Evolutionary conservation across 2,888 invertebrate genomes (phyloP).

Genomic region (Xylota segnis): DNA sequence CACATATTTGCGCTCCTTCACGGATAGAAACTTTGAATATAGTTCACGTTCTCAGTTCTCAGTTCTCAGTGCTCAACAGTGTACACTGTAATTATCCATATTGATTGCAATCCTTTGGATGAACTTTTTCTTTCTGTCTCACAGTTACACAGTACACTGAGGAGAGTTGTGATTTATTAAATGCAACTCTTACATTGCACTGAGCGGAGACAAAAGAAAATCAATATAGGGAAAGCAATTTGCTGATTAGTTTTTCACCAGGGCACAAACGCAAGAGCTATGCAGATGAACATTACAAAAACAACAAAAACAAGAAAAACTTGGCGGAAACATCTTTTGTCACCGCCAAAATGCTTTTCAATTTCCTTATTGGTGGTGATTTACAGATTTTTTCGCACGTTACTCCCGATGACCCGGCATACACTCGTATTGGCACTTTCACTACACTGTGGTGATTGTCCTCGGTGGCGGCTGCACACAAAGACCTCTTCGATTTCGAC

Average conservation of each 20-base stretch:
- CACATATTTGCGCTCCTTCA: slow-evolving; percentile 2
- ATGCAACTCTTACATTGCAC: slow-evolving; percentile 10
- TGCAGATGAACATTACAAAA: too few relatives aligned
- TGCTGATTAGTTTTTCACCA: slow-evolving; percentile 42
- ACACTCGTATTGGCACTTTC: slow-evolving; percentile 23
- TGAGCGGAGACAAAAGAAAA: slow-evolving; percentile 22
- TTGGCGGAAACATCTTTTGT: slow-evolving; percentile 39
- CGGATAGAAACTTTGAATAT: slow-evolving; percentile 12
- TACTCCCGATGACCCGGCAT: not conserved
- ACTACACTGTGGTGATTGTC: slow-evolving; percentile 23
- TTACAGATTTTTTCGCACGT: slow-evolving; percentile 17
- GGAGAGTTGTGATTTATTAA: slow-evolving; percentile 33
- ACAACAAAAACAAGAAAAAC: not conserved
- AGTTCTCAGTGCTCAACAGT: not conserved
- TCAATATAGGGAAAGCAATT: slow-evolving; percentile 43
- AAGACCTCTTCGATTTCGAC: slow-evolving; percentile 18
- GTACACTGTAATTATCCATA: slow-evolving; percentile 36
- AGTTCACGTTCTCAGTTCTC: not conserved
- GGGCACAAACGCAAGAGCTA: not conserved
- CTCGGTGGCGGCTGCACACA: not conserved
- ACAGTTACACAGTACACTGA: not conserved
- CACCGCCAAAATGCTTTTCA: slow-evolving; percentile 41
- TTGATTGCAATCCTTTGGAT: slow-evolving; percentile 38
- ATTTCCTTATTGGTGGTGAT: slow-evolving; percentile 43
- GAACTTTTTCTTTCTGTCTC: slow-evolving; percentile 20